phyloP scores from a whole-genome alignment of 2,113 vertebrate genomes.

The Lepus americanus region DNA sequence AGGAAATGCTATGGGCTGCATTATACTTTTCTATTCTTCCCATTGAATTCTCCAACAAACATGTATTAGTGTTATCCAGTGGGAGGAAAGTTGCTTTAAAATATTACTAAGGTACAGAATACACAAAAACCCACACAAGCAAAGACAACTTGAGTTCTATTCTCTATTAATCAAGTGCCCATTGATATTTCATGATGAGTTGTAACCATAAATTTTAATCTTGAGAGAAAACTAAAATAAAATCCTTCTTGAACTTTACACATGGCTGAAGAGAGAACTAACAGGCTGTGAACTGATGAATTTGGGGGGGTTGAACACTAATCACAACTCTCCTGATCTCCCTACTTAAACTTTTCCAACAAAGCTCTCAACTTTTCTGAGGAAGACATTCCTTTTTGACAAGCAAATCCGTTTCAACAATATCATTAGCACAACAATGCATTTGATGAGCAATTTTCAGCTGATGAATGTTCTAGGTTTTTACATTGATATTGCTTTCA shows the following conservation, averaged over 20 bases:
- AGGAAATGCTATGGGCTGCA: background rate
- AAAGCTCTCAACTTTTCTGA: background rate
- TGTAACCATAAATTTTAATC: background rate
- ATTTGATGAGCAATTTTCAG: constrained; percentile 72
- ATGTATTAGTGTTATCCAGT: background rate
- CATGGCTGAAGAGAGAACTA: background rate
- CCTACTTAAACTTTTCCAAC: background rate
- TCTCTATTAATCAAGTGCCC: background rate
- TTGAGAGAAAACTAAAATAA: background rate
- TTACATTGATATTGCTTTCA: constrained; percentile 62
- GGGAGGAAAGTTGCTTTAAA: background rate
- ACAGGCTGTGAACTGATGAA: background rate
- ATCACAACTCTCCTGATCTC: fast-evolving
- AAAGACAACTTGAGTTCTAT: background rate
- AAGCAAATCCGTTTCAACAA: constrained; percentile 60
- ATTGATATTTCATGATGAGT: background rate
- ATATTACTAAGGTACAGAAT: background rate
- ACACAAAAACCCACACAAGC: background rate
- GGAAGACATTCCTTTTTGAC: background rate
- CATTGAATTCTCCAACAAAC: background rate
- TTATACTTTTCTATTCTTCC: background rate
- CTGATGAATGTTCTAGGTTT: constrained; percentile 64
- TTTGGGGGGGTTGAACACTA: fast-evolving
- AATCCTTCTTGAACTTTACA: constrained; percentile 39
- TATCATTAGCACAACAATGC: constrained; percentile 63